A percentile compares a stretch with the other conserved stretches of the same genome.
These are phyloP conservation scores for Syrrhaptes paradoxus DNA, from an alignment of 2,113 vertebrate genomes.

Conservation along the genomic window DNA sequence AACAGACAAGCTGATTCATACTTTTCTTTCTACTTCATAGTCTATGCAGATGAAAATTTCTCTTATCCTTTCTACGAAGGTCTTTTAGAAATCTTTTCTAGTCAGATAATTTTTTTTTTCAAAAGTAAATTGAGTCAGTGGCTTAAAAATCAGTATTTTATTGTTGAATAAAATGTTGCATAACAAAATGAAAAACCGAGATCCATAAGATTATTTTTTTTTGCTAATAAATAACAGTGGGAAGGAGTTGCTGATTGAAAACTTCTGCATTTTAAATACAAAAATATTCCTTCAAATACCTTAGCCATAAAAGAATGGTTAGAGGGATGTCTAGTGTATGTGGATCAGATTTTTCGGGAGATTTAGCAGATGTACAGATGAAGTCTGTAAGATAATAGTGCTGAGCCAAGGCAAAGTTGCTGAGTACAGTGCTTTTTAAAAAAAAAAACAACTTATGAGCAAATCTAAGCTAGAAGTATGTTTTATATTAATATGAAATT, in stretches of 20 bases:
- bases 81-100: background rate
- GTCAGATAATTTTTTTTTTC: background rate
- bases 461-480: constrained; percentile 15
- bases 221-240: background rate
- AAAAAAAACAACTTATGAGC: background rate
- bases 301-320: background rate
- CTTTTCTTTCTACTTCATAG: constrained; percentile 7
- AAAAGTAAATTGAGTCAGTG: background rate
- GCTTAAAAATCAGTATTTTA: background rate
- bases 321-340: background rate
- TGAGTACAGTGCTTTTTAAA: constrained; percentile 11
- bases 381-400: constrained; percentile 31
- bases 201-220: background rate
- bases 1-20: constrained; percentile 17
- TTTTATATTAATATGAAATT: constrained; percentile 31
- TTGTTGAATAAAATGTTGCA: background rate
- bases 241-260: background rate
- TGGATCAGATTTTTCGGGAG: constrained; percentile 19
- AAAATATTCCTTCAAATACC: background rate
- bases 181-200: background rate
- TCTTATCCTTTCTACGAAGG: background rate
- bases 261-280: background rate
- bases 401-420: constrained; percentile 58
- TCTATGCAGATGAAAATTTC: constrained; percentile 15
- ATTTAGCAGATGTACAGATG: constrained; percentile 43